These are phyloP conservation scores for Eira barbara DNA, from an alignment of 2,113 vertebrate genomes.

Conservation along the genomic window DNA sequence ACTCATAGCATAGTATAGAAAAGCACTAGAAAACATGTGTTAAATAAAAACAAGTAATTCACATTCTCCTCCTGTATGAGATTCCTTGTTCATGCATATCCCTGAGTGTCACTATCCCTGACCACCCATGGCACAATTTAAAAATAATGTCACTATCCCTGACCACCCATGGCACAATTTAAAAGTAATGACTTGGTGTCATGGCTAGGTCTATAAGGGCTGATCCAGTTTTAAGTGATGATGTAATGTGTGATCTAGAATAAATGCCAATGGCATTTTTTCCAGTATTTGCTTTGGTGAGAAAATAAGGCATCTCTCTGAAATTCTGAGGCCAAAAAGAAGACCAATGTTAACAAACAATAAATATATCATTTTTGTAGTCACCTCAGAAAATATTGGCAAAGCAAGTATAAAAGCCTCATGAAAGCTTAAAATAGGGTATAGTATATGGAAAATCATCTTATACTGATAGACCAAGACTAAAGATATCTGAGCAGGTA, in stretches of 20 bases:
- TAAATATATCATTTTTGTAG: neutral
- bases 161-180: neutral
- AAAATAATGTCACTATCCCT: neutral
- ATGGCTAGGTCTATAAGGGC: neutral
- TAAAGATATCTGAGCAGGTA: neutral
- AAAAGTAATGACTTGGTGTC: neutral
- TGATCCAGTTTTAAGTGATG: neutral
- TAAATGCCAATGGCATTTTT: neutral
- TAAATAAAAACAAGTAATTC: neutral
- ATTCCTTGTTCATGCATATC: neutral
- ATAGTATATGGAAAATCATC: neutral
- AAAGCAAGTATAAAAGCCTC: neutral
- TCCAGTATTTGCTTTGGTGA: neutral
- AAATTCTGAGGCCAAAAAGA: neutral
- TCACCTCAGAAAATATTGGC: neutral
- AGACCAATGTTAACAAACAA: neutral
- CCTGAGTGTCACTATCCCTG: neutral
- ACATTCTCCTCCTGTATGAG: neutral
- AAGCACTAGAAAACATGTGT: neutral
- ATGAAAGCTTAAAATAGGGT: neutral
- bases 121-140: neutral
- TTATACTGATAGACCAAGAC: neutral
- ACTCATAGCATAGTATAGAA: neutral
- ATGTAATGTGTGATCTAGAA: neutral
- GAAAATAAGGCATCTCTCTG: neutral